Evolutionary conservation across 2,113 vertebrate genomes (phyloP).

Genomic region (Hassar affinis): DNA sequence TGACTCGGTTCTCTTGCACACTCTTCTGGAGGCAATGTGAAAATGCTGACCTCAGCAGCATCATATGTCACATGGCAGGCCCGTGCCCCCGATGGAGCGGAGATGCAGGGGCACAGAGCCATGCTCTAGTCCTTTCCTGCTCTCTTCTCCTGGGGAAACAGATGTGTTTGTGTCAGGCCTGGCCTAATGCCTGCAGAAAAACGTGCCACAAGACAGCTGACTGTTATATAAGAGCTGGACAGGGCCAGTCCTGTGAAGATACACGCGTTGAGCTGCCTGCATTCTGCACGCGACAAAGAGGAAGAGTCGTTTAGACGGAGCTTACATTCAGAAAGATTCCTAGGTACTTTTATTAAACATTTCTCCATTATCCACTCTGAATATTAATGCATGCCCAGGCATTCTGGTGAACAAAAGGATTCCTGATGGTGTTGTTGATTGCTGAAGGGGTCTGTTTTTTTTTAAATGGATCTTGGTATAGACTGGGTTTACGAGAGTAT

Average conservation of each 20-base stretch:
- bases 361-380: not conserved
- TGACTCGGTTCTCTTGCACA: not conserved
- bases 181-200: constrained; percentile 33
- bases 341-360: not conserved
- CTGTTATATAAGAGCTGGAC: constrained; percentile 54
- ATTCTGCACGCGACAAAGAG: constrained; percentile 12
- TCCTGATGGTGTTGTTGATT: not conserved
- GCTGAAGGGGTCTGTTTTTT: not conserved
- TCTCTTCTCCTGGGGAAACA: constrained; percentile 50
- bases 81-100: constrained; percentile 1
- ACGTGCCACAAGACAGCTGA: constrained; percentile 56
- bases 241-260: constrained; percentile 17
- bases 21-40: not conserved
- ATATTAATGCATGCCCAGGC: not conserved
- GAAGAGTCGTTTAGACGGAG: not conserved
- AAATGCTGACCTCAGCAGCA: constrained; percentile 11
- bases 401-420: not conserved
- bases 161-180: constrained; percentile 55
- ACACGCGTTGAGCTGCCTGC: constrained; percentile 6
- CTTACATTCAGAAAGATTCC: not conserved
- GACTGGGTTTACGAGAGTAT: not conserved
- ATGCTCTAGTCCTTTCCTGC: not conserved
- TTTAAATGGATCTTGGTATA: not conserved
- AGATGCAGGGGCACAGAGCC: constrained; percentile 6
- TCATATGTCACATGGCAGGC: not conserved